A percentile compares a stretch with the other conserved stretches of the same genome.
Conservation (phyloP, 2,113 vertebrate species). For the Hippocampus barbouri region DNA sequence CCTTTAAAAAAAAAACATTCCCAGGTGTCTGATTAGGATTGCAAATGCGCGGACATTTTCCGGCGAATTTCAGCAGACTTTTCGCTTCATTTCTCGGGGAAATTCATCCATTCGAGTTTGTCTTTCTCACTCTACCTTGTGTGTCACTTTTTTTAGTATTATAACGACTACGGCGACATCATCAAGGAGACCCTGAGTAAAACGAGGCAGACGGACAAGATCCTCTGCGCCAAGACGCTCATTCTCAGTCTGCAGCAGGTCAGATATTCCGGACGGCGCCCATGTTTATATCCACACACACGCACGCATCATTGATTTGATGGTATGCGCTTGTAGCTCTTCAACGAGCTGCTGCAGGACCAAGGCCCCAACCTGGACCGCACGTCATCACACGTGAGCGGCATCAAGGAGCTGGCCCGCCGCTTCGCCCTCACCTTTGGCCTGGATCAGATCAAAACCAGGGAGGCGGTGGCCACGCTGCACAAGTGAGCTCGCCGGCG, state of each 20-base stretch:
- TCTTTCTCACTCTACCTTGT: not conserved
- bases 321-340: constrained; percentile 75
- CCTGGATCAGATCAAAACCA: constrained; percentile 97
- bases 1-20: too few species aligned
- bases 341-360: constrained; percentile 96
- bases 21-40: too few species aligned
- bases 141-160: constrained; percentile 79
- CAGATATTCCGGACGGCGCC: constrained; percentile 19
- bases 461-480: constrained; percentile 95
- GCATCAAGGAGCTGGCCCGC: constrained; percentile 95
- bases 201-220: constrained; percentile 98
- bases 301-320: not conserved
- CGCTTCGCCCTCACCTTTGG: constrained; percentile 97
- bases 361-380: constrained; percentile 96
- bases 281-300: not conserved
- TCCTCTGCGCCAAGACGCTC: constrained; percentile 97
- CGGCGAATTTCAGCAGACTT: too few species aligned
- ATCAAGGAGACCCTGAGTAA: constrained; percentile 99
- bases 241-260: constrained; percentile 99
- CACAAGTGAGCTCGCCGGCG: constrained; percentile 84
- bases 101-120: not conserved
- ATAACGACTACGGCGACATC: constrained; percentile 98
- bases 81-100: too few species aligned
- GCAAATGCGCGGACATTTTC: too few species aligned
- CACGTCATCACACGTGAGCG: constrained; percentile 95